These are phyloP conservation scores for Leptatherina wallacei DNA, from an alignment of 2,797 vertebrate species.

Conservation along the genomic window DNA sequence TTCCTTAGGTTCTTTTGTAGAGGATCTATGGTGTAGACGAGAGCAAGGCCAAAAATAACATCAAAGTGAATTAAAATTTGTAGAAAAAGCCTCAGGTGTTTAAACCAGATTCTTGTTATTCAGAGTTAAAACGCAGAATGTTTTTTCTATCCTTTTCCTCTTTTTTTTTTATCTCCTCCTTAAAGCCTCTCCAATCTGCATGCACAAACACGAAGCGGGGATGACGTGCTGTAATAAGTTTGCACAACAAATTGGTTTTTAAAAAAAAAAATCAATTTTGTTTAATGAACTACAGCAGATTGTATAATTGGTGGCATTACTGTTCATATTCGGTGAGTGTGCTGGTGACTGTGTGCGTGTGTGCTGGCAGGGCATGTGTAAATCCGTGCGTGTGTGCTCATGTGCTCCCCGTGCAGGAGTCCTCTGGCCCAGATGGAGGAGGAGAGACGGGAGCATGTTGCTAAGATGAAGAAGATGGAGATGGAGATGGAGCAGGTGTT, in stretches of 20 bases:
- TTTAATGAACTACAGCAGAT: background rate
- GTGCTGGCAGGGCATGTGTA: slow-evolving; percentile 7
- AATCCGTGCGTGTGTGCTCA: slow-evolving; percentile 9
- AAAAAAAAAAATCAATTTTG: background rate
- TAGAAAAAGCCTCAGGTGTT: background rate
- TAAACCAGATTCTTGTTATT: background rate
- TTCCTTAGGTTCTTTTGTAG: background rate
- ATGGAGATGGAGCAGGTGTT: slow-evolving; percentile 99
- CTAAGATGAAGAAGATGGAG: slow-evolving; percentile 99
- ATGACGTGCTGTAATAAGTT: slow-evolving; percentile 9
- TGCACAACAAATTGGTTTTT: slow-evolving; percentile 9
- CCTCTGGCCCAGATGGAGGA: slow-evolving; percentile 99
- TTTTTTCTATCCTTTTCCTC: background rate
- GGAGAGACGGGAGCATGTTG: slow-evolving; percentile 94
- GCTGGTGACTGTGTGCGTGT: slow-evolving; percentile 2
- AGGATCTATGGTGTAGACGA: background rate
- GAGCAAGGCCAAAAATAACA: background rate
- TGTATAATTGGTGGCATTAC: background rate
- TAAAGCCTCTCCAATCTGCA: slow-evolving; percentile 8
- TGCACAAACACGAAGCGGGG: background rate
- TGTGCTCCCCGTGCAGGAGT: slow-evolving; percentile 84
- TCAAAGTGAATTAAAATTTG: background rate
- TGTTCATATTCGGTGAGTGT: background rate
- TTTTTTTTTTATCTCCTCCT: background rate
- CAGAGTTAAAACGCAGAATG: background rate